Evolutionary conservation across 2,888 invertebrate genomes (phyloP).

Genomic region (Pyrgus malvae): DNA sequence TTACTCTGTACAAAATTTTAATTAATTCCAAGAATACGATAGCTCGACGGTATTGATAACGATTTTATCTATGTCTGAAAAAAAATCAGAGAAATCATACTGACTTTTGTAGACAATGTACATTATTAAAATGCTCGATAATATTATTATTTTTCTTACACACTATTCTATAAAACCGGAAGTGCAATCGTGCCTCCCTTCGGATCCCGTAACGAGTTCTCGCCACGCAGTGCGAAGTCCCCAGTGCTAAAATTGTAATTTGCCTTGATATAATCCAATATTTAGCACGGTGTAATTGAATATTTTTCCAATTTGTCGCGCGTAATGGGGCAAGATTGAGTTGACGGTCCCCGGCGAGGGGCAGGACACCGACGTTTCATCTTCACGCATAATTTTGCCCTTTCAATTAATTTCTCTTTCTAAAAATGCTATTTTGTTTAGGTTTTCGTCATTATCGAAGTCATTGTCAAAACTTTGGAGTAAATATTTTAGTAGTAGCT

Average conservation of each 20-base stretch:
- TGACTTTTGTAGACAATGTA: no score
- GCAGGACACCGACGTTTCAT: slow-evolving; percentile 38
- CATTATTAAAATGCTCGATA: no score
- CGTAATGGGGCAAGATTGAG: slow-evolving; percentile 82
- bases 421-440: slow-evolving; percentile 18
- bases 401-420: slow-evolving; percentile 44
- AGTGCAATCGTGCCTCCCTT: neutral
- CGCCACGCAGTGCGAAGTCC: slow-evolving; percentile 49
- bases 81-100: no score
- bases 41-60: no score
- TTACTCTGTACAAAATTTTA: no score
- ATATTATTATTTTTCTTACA: no score
- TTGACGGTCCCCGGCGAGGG: slow-evolving; percentile 67
- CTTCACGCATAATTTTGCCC: slow-evolving; percentile 51
- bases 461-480: no score
- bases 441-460: slow-evolving; percentile 1
- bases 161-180: neutral
- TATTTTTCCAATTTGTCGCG: slow-evolving; percentile 82
- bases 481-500: no score
- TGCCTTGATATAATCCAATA: slow-evolving; percentile 80
- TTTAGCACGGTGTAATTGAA: slow-evolving; percentile 80
- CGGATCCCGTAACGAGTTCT: neutral
- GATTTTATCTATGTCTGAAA: no score
- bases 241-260: slow-evolving; percentile 76
- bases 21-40: no score